Evolutionary conservation across 2,113 vertebrate genomes (phyloP).

Genomic region (Thalassarche chlororhynchos): DNA sequence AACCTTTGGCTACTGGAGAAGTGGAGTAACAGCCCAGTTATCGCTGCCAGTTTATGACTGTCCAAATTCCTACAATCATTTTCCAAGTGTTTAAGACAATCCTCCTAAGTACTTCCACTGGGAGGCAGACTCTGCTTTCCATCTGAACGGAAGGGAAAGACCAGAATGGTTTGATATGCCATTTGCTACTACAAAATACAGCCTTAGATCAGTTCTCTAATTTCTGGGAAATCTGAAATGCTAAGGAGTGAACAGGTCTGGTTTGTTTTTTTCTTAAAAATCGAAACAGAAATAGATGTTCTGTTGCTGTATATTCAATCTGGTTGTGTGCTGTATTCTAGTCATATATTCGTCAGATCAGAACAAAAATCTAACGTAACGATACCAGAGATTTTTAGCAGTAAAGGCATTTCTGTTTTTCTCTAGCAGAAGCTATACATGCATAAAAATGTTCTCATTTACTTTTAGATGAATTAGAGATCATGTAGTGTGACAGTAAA

Average conservation of each 20-base stretch:
- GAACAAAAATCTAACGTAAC: not conserved
- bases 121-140: slow-evolving; percentile 41
- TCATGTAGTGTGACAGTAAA: not conserved
- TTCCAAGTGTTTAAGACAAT: not conserved
- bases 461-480: not conserved
- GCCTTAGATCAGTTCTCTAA: not conserved
- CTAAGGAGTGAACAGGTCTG: not conserved
- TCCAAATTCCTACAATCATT: not conserved
- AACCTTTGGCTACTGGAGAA: not conserved
- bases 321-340: not conserved
- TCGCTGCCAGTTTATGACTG: not conserved
- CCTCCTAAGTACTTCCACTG: not conserved
- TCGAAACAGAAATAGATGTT: not conserved
- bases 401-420: not conserved
- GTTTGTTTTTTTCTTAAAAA: not conserved
- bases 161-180: not conserved
- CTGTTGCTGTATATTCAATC: not conserved
- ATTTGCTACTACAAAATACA: not conserved
- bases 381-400: not conserved
- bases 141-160: not conserved
- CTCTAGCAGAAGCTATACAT: not conserved
- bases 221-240: not conserved
- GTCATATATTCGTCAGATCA: not conserved
- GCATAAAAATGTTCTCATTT: not conserved
- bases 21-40: not conserved